phyloP scores from a whole-genome alignment of 2,797 vertebrate species.

The Apodemus agrarius region DNA sequence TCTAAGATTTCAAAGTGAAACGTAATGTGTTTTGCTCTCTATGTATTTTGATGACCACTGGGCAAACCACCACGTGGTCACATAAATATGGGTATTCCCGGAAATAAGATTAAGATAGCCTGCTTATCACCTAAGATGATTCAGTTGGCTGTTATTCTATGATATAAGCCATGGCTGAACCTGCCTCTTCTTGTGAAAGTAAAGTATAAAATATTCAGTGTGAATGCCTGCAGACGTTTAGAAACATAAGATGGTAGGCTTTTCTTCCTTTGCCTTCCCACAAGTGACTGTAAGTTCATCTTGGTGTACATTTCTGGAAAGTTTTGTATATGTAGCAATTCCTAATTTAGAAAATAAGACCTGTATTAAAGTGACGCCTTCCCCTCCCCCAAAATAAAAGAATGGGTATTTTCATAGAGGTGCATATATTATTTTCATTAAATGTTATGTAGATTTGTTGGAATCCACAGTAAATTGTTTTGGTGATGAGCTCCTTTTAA shows the following conservation, averaged over 20 bases:
- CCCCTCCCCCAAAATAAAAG: constrained; percentile 68
- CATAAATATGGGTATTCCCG: not conserved
- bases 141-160: not conserved
- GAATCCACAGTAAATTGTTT: constrained; percentile 69
- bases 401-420: constrained; percentile 71
- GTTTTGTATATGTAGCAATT: constrained; percentile 74
- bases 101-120: constrained; percentile 13
- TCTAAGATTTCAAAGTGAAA: constrained; percentile 47
- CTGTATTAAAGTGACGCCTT: constrained; percentile 22
- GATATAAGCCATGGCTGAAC: constrained; percentile 68
- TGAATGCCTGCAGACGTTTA: not conserved
- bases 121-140: not conserved
- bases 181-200: constrained; percentile 39
- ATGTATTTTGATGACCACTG: not conserved
- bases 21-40: not conserved
- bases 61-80: not conserved
- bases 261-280: constrained; percentile 74
- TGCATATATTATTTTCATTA: constrained; percentile 72
- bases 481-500: constrained; percentile 40
- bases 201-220: not conserved
- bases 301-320: constrained; percentile 63
- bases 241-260: constrained; percentile 37
- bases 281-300: constrained; percentile 67
- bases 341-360: constrained; percentile 76
- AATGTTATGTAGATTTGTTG: constrained; percentile 69